Base-by-base conservation (phyloP, 1,140 invertebrate species). In the Drosophila tristis region DNA sequence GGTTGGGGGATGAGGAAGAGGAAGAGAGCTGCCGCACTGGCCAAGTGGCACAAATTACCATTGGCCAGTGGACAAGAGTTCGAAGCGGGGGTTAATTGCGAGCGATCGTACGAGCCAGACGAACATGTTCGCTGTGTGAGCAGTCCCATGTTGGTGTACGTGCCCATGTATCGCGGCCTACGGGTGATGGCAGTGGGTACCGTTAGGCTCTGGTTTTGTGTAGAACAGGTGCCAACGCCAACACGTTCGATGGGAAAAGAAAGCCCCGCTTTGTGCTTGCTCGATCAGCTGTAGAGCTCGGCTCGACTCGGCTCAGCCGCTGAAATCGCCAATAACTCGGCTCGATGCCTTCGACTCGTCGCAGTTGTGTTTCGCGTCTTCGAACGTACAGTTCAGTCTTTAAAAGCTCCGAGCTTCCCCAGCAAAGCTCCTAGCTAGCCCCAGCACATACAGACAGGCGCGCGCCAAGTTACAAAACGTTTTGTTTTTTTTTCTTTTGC, bases 241-340 rank as follows among this genome's bases (percentile, higher is more conserved):
- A 76, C 84, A 68, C 49, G 84, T 89, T 87, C 53, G 78, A 79
- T 56, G 57, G 58, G 70, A 87, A 87, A 76, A 87, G 82, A 87
- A 87, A 87, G 82, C 82, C 60, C 55, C 54, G 35, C 44, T n/a
- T 68, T 49, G 35, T 1, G 15, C 42, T 50, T 20, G 51, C 42
- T 56, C 60, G 74, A 53, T 51, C 74, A 61, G 59, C 58, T 58
- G 49, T 39, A 9, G 35, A 31, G 35, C 11, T 39, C 35, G 35
- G 31, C 57, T 31, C 15, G 15, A 15, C 44, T 45, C 42, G 73
- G 35, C 25, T 42, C 66, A 31, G 23, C 51, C 66, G 57, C 29
- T 61, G 59, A 47, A 68, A 81, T 77, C 81, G 84, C 84, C 84
- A 81, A 87, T 87, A 87, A 87, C 84, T 89, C 84, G 84, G 80